Percentiles rank a stretch among this genome's conserved stretches.
These are phyloP conservation scores for Serripes groenlandicus DNA, from an alignment of 2,888 invertebrate genomes.

Conservation along the genomic window DNA sequence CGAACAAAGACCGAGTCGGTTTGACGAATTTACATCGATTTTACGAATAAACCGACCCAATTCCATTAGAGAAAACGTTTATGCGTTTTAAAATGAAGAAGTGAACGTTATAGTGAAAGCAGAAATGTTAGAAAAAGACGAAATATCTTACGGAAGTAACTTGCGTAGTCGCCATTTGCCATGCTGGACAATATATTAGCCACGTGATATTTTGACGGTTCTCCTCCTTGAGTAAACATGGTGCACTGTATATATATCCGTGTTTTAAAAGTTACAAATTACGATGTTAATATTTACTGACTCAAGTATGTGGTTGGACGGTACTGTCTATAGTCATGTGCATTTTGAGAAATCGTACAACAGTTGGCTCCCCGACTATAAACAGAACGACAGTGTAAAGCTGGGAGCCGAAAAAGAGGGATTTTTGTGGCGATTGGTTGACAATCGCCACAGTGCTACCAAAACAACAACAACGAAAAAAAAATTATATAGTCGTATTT, in stretches of 20 bases:
- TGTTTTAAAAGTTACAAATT: not conserved
- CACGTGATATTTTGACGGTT: slow-evolving; percentile 82
- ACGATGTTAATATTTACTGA: not conserved
- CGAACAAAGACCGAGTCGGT: slow-evolving; percentile 14
- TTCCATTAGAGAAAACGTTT: too few species aligned
- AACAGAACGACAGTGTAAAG: too few species aligned
- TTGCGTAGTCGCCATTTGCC: slow-evolving; percentile 80
- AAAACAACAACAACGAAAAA: too few species aligned
- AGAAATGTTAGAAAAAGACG: slow-evolving; percentile 29
- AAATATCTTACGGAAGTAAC: slow-evolving; percentile 72
- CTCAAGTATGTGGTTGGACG: not conserved
- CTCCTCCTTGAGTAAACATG: slow-evolving; percentile 72
- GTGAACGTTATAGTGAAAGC: too few species aligned
- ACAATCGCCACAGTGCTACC: too few species aligned
- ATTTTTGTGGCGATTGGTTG: too few species aligned
- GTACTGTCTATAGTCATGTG: too few species aligned
- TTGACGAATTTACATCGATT: not conserved
- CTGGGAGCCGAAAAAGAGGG: too few species aligned
- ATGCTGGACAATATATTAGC: slow-evolving; percentile 86
- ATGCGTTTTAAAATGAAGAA: too few species aligned
- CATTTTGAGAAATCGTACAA: too few species aligned
- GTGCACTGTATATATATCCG: slow-evolving; percentile 29
- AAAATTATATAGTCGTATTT: too few species aligned
- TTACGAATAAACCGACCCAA: not conserved
- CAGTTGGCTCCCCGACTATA: too few species aligned